A percentile compares a stretch with the other conserved stretches of the same genome.
Conservation (phyloP, 2,888 invertebrate species). For the Heliothis peltigera region DNA sequence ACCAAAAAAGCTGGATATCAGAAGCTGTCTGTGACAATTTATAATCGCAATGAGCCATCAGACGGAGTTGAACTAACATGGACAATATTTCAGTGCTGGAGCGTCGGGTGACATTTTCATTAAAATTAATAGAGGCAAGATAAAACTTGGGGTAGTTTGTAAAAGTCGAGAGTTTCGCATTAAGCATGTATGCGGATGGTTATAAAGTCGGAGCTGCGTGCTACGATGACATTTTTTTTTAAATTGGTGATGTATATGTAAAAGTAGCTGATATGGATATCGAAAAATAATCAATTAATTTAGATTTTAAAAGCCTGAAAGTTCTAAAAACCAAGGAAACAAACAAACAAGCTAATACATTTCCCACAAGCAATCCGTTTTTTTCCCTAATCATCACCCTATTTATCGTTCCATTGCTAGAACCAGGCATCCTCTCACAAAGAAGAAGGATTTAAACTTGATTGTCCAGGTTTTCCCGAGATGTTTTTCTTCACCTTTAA, state of each 20-base stretch:
- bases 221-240: slow-evolving; percentile 7
- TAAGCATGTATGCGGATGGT: slow-evolving; percentile 37
- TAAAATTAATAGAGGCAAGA: slow-evolving; percentile 53
- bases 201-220: slow-evolving; percentile 15
- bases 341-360: too few species aligned
- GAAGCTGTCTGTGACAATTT: background rate
- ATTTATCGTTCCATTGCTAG: too few species aligned
- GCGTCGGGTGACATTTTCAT: slow-evolving; percentile 50
- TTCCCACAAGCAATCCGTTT: too few species aligned
- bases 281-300: too few species aligned
- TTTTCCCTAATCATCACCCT: too few species aligned
- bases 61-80: slow-evolving; percentile 6
- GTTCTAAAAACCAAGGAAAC: too few species aligned
- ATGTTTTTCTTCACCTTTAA: too few species aligned
- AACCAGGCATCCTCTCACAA: too few species aligned
- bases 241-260: too few species aligned
- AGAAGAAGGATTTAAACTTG: too few species aligned
- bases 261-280: background rate
- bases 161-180: slow-evolving; percentile 41
- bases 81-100: slow-evolving; percentile 31
- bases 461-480: too few species aligned
- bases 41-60: slow-evolving; percentile 12
- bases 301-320: too few species aligned
- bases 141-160: slow-evolving; percentile 41
- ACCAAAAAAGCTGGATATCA: slow-evolving; percentile 6